Base-by-base conservation (phyloP, 2,113 vertebrate genomes). In the Hyla sarda region DNA sequence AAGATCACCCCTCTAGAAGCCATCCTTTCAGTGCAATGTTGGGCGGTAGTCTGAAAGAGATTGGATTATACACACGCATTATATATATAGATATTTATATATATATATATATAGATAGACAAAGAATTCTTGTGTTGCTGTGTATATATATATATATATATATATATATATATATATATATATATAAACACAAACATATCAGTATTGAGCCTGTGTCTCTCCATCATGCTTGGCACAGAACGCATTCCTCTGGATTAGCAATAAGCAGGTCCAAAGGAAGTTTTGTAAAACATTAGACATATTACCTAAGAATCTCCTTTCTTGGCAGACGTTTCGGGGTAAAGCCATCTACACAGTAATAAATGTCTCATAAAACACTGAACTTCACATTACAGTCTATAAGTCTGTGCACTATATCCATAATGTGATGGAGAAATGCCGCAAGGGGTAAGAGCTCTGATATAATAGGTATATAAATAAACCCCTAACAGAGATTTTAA, bases 181-280 rank as follows among this genome's bases (percentile, higher is more conserved):
- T 69, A 21, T 34, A 69, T 37, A 13, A 23, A 74, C 6, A n/a
- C 72, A 50, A n/a, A 30, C 7, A 17, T 25, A 30, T 50, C 41
- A 76, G 7, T 52, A 48, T 28, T 81, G 6, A 62, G 58, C 13
- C n/a, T 1, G 58, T 90, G 90, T 91, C 89, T 90, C 92, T 92
- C 92, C 90, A 73, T 91, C 89, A 76, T 52, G 88, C 91, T 92
- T 93, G 93, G 92, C 92, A 93, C 91, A 72, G 92, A 92, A 91
- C 60, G 85, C 92, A 90, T 95, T 93, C 88, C 88, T 88, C 91
- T 89, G 89, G 89, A 93, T 94, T 92, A 92, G 1, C 65, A 88
- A 80, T 92, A 92, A 94, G 94, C 92, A 91, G 84, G 93, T 95
- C 93, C 93, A 95, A 93, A 95, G 91, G 89, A 92, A 87, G 52